Conservation (phyloP, 2,888 invertebrate genomes). For the Scotopteryx bipunctaria region DNA sequence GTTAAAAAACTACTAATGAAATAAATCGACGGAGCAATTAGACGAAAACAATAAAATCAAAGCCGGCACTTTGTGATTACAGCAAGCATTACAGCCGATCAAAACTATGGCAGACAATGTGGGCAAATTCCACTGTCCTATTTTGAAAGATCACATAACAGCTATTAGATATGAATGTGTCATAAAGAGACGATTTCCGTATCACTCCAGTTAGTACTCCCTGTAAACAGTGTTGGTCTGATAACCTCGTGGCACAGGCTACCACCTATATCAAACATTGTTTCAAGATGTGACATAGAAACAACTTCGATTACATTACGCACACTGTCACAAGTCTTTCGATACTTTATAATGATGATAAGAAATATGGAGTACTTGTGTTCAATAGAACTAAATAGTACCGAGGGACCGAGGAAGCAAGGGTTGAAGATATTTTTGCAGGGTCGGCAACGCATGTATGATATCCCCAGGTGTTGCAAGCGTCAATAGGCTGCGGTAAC, state of each 20-base stretch:
- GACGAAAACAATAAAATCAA: slow-evolving; percentile 20
- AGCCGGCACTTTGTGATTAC: slow-evolving; percentile 18
- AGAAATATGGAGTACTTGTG: neutral
- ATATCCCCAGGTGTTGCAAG: no score
- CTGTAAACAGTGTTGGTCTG: slow-evolving; percentile 50
- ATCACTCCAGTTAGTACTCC: slow-evolving; percentile 43
- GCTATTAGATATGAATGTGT: slow-evolving; percentile 44
- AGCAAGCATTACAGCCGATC: slow-evolving; percentile 33
- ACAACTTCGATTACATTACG: neutral
- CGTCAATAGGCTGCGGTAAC: no score
- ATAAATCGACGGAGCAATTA: slow-evolving; percentile 18
- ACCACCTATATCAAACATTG: slow-evolving; percentile 10
- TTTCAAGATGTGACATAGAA: slow-evolving; percentile 14
- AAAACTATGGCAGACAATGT: slow-evolving; percentile 35
- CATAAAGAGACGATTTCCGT: slow-evolving; percentile 57
- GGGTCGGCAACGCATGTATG: no score
- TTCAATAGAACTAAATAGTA: no score
- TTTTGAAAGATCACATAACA: slow-evolving; percentile 48
- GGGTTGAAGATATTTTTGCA: no score
- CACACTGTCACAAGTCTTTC: neutral
- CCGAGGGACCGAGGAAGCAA: no score
- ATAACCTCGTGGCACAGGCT: slow-evolving; percentile 51
- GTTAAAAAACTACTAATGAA: slow-evolving; percentile 9
- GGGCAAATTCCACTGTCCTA: slow-evolving; percentile 58
- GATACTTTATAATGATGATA: neutral